These are phyloP conservation scores for Bryconaethiops microstoma DNA, from an alignment of 2,797 vertebrate genomes.

Conservation along the genomic window DNA sequence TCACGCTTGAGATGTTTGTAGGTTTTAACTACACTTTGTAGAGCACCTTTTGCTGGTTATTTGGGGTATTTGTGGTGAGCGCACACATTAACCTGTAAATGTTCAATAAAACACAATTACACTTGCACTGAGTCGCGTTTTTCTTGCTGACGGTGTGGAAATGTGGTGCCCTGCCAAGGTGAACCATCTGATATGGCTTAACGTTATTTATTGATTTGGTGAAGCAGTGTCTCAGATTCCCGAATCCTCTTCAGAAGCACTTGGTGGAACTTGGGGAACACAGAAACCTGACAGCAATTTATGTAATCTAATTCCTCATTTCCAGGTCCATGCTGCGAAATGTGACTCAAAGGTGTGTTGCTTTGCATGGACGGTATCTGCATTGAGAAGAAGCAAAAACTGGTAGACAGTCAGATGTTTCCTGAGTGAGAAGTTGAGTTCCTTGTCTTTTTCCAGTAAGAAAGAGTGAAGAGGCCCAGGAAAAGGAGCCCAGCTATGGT, in stretches of 20 bases:
- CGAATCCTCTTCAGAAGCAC: not conserved
- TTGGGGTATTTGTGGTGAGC: constrained; percentile 50
- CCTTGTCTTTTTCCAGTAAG: constrained; percentile 12
- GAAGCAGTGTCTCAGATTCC: constrained; percentile 10
- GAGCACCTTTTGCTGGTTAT: constrained; percentile 58
- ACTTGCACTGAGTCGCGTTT: constrained; percentile 32
- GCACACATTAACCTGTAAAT: constrained; percentile 43
- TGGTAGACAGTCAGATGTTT: not conserved
- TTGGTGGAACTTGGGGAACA: not conserved
- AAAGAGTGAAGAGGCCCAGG: constrained; percentile 25
- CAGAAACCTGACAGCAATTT: not conserved
- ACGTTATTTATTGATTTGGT: constrained; percentile 28
- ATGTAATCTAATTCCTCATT: not conserved
- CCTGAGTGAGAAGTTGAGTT: constrained; percentile 20
- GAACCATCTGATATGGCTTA: not conserved
- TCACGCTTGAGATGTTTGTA: constrained; percentile 42
- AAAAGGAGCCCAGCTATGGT: constrained; percentile 29
- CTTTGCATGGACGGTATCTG: too few relatives aligned
- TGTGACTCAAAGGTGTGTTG: not conserved
- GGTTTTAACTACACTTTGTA: constrained; percentile 44
- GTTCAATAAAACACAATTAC: constrained; percentile 56
- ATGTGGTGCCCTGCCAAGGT: not conserved
- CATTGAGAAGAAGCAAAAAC: too few relatives aligned
- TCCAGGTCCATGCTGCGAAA: not conserved
- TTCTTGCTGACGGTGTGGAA: not conserved